Percentiles rank a stretch among this genome's conserved stretches.
phyloP scores from a whole-genome alignment of 2,113 vertebrate genomes.

The Boulengeromyrus knoepffleri region DNA sequence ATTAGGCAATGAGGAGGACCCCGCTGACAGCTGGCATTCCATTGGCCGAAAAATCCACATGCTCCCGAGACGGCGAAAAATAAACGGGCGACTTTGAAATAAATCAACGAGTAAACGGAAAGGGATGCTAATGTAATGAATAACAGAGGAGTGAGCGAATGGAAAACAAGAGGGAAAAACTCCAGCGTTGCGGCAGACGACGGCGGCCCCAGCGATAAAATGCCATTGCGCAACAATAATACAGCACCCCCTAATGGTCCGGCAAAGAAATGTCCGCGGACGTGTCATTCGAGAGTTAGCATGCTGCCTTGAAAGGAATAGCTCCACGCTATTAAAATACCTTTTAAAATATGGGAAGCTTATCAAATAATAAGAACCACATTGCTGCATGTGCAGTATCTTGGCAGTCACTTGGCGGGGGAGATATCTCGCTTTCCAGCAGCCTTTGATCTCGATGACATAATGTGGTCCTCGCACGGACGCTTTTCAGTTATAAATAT shows the following conservation, averaged over 20 bases:
- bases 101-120: constrained; percentile 39
- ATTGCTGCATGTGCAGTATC: constrained; percentile 49
- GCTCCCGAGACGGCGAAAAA: constrained; percentile 47
- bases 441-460: constrained; percentile 56
- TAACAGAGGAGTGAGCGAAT: constrained; percentile 43
- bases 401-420: constrained; percentile 37
- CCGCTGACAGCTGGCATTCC: constrained; percentile 48
- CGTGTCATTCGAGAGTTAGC: constrained; percentile 40
- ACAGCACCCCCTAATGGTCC: constrained; percentile 19
- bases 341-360: constrained; percentile 65
- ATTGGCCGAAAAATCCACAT: constrained; percentile 48
- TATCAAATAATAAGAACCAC: constrained; percentile 73
- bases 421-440: constrained; percentile 58
- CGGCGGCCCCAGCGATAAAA: constrained; percentile 15
- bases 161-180: constrained; percentile 30
- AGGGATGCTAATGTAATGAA: constrained; percentile 43
- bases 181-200: constrained; percentile 1
- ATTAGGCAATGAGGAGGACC: constrained; percentile 39
- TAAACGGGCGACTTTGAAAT: constrained; percentile 43
- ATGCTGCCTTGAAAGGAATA: constrained; percentile 53
- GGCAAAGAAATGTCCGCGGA: constrained; percentile 29
- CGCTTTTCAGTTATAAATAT: constrained; percentile 42
- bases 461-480: constrained; percentile 33
- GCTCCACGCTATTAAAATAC: constrained; percentile 64
- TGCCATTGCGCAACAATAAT: constrained; percentile 42